Percentiles rank a stretch among this genome's conserved stretches.
Conservation (phyloP, 2,113 vertebrate species). For the Setophaga petechia region DNA sequence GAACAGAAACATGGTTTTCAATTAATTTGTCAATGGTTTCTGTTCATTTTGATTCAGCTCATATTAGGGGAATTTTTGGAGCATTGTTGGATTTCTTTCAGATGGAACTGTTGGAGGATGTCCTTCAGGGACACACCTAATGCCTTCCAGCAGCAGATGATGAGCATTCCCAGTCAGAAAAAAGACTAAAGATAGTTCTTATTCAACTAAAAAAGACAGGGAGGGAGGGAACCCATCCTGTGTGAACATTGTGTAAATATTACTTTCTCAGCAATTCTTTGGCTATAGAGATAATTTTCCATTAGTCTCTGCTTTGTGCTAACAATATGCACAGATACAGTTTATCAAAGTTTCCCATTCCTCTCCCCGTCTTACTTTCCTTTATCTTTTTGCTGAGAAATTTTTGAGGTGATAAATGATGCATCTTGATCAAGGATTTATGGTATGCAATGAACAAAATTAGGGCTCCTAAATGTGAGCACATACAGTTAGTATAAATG, state of each 20-base stretch:
- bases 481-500: not conserved
- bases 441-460: not conserved
- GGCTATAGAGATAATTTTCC: not conserved
- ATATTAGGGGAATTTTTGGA: not conserved
- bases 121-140: not conserved
- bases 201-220: not conserved
- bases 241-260: not conserved
- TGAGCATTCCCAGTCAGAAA: not conserved
- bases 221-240: accelerated
- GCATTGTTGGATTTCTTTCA: not conserved
- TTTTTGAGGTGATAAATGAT: not conserved
- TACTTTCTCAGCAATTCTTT: not conserved
- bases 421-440: not conserved
- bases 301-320: not conserved
- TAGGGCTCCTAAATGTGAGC: not conserved
- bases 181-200: not conserved
- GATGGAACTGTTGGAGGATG: not conserved
- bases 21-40: not conserved
- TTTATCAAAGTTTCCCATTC: not conserved
- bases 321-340: not conserved
- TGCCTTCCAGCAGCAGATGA: not conserved
- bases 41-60: not conserved
- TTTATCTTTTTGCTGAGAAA: not conserved
- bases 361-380: not conserved
- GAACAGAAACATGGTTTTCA: not conserved